phyloP scores from a whole-genome alignment of 1,140 invertebrate genomes.

The Drosophila ambigua region DNA sequence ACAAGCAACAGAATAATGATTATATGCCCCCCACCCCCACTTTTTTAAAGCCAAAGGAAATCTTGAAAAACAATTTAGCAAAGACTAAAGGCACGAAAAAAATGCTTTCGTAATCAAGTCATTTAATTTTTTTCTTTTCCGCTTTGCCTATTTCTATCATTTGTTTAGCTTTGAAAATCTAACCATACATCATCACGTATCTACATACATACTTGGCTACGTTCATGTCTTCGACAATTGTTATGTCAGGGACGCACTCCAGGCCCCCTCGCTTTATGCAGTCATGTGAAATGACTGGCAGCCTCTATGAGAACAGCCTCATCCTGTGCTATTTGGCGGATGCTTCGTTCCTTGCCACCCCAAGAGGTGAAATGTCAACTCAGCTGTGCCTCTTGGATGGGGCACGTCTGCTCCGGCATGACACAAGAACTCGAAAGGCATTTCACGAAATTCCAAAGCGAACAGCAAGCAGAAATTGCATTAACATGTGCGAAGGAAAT shows the following conservation, averaged over 20 bases:
- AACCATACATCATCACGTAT: conserved; percentile 10
- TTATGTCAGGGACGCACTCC: conserved; percentile 37
- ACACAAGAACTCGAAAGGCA: conserved; percentile 7
- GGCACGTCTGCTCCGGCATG: conserved; percentile 33
- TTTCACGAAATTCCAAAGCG: conserved; percentile 11
- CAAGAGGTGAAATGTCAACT: neutral
- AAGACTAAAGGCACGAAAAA: neutral
- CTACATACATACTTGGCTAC: neutral
- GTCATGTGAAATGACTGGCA: conserved; percentile 37
- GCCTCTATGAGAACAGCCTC: too few species aligned
- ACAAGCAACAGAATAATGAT: too few species aligned
- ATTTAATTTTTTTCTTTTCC: conserved; percentile 40
- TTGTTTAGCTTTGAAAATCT: conserved; percentile 42
- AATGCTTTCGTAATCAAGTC: conserved; percentile 30
- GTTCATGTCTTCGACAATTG: too few species aligned
- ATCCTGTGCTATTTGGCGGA: neutral
- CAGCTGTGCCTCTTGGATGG: conserved; percentile 12
- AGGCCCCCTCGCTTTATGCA: conserved; percentile 6
- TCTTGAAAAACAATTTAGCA: conserved; percentile 12
- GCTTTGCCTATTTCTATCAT: conserved; percentile 5
- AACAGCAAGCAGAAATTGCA: conserved; percentile 39
- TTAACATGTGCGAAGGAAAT: conserved; percentile 35
- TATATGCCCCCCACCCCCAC: too few species aligned
- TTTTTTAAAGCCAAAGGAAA: neutral
- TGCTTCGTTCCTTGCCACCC: conserved; percentile 11